Conservation (phyloP, 2,113 vertebrate genomes). For the Phaethon lepturus region DNA sequence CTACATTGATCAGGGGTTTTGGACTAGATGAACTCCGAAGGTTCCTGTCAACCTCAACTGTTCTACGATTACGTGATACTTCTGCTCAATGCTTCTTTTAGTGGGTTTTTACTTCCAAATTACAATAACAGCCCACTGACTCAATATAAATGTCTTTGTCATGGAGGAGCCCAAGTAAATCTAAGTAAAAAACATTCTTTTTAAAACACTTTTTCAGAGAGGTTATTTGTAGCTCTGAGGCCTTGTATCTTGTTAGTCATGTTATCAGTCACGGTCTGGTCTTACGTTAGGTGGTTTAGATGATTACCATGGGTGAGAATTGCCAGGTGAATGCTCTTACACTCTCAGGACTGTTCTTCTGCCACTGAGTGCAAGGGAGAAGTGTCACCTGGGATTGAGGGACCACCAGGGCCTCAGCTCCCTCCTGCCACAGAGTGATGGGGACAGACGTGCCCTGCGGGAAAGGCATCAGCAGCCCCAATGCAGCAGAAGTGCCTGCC, state of each 20-base stretch:
- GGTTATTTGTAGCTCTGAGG: not conserved
- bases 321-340: not conserved
- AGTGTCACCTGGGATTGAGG: not conserved
- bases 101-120: not conserved
- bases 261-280: not conserved
- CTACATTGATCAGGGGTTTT: not conserved
- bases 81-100: not conserved
- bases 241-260: not conserved
- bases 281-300: not conserved
- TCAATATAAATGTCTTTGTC: not conserved
- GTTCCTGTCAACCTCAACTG: not conserved
- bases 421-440: not conserved
- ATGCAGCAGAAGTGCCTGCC: not conserved
- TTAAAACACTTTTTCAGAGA: not conserved
- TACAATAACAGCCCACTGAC: not conserved
- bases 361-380: not conserved
- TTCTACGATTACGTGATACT: not conserved
- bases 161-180: not conserved
- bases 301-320: not conserved
- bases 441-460: rapidly evolving
- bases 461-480: not conserved
- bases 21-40: not conserved
- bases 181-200: not conserved
- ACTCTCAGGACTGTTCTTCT: not conserved
- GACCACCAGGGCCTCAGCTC: not conserved